Evolutionary conservation across 1,140 invertebrate species (phyloP).

Genomic region (Phymastichus coffea): DNA sequence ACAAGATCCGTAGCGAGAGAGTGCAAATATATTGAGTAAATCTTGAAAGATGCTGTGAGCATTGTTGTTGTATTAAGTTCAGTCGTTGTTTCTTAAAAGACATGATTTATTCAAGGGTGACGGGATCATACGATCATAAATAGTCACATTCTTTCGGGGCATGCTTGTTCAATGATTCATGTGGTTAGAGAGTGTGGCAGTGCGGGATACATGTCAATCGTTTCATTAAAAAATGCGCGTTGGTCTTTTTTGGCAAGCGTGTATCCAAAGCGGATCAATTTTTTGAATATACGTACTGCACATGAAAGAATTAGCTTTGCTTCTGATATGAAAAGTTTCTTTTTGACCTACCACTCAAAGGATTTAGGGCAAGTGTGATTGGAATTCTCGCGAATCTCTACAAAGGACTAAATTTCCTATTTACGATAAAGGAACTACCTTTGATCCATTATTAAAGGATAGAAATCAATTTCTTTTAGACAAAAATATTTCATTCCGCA

Average conservation of each 20-base stretch:
- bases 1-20: neutral
- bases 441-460: constrained; percentile 21
- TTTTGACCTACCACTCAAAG: constrained; percentile 13
- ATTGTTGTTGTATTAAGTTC: too few relatives aligned
- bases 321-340: constrained; percentile 22
- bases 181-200: too few relatives aligned
- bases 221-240: too few relatives aligned
- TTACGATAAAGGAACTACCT: constrained; percentile 6
- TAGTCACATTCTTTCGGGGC: too few relatives aligned
- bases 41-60: too few relatives aligned
- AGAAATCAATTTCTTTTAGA: constrained; percentile 5
- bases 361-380: constrained; percentile 29
- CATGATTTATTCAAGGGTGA: too few relatives aligned
- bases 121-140: too few relatives aligned
- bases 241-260: neutral
- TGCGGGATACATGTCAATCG: too few relatives aligned
- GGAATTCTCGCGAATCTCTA: constrained; percentile 16
- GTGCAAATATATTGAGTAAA: neutral
- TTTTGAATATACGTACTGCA: neutral
- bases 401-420: constrained; percentile 25
- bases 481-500: neutral
- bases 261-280: neutral
- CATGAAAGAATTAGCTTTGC: constrained; percentile 8
- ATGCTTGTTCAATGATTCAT: too few relatives aligned
- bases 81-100: too few relatives aligned